Evolutionary conservation across 1,140 invertebrate genomes (phyloP).

Genomic region (Cyclina sinensis): DNA sequence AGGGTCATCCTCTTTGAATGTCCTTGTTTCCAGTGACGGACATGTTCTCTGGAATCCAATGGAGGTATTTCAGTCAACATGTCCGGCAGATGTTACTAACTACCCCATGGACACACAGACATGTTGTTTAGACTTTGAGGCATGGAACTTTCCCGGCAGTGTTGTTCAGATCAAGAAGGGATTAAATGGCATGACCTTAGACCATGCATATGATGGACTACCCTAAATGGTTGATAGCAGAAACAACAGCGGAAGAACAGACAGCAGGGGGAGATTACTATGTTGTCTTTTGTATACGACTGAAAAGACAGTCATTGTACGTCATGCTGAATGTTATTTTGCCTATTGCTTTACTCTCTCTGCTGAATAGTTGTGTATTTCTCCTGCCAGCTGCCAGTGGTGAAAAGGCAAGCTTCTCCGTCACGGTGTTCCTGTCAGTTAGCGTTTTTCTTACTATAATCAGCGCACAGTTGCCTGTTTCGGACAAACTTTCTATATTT

Average conservation of each 20-base stretch:
- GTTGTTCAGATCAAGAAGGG: background rate
- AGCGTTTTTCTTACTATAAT: conserved; percentile 70
- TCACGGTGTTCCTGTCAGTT: conserved; percentile 70
- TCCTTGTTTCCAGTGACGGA: conserved; percentile 36
- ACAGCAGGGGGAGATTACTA: background rate
- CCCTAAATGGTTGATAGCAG: conserved; percentile 50
- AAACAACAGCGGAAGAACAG: background rate
- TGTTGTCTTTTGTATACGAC: conserved; percentile 42
- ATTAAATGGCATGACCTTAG: background rate
- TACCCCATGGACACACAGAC: conserved; percentile 70
- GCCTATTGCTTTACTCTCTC: conserved; percentile 62
- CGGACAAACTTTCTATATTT: conserved; percentile 58
- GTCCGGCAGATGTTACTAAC: conserved; percentile 55
- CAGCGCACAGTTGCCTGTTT: conserved; percentile 58
- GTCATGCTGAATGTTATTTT: conserved; percentile 67
- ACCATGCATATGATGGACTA: conserved; percentile 19
- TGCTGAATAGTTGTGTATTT: conserved; percentile 67
- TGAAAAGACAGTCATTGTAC: conserved; percentile 53
- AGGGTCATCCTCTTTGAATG: conserved; percentile 36
- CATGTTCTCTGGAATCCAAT: conserved; percentile 57
- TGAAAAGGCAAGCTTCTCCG: conserved; percentile 67
- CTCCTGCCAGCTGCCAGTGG: conserved; percentile 66
- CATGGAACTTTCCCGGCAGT: conserved; percentile 36
- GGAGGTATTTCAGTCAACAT: conserved; percentile 56
- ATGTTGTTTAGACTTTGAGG: conserved; percentile 62